Base-by-base conservation (phyloP, 2,888 invertebrate genomes). In the Tiliacea citrago region DNA sequence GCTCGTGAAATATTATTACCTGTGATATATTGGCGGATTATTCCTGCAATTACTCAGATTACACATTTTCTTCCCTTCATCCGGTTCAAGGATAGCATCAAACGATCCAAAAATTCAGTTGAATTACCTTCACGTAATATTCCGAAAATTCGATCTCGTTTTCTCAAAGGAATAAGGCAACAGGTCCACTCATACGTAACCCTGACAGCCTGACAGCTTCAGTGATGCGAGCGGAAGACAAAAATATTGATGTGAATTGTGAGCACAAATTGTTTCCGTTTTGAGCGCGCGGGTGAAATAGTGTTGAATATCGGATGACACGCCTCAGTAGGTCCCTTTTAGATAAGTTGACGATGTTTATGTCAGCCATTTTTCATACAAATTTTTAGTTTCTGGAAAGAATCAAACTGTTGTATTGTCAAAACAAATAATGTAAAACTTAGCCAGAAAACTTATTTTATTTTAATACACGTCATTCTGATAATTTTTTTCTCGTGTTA, bases 301-400 rank as follows among this genome's bases (percentile, higher is more conserved):
- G 47, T 69, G 49, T 53, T 47, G 16, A 62, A 62, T 65, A 57
- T 49, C 24, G 13, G 13, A 82, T 53, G 60, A 49, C 45, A 82
- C 65, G 72, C 57, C 7, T 72, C 68, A 60, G 35, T 82, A n/a
- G 66, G 57, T 76, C 62, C 79, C 70, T 75, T 68, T 78, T 12
- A 78, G 53, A 61, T 78, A 61, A 76, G 18, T 35, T 24, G 57
- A 71, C 13, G 16, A 55, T 42, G 12, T 77, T 60, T 68, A 49
- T 5, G 21, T 62, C 45, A 35, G 9, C 18, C 24, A 39, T 61
- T 78, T 78, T 55, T 55, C 6, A 12, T 60, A 9, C n/a, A 49
- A 57, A 35, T 24, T 53, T 60, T 6, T n/a, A 39, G n/a, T 13
- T 51, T 24, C 12, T 42, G 4, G 55, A 53, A n/a, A 24, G 18